Evolutionary conservation across 2,797 vertebrate species (phyloP), one percentile per base, ranked within the genome.

Genomic region (Coracias cyanogaster): DNA sequence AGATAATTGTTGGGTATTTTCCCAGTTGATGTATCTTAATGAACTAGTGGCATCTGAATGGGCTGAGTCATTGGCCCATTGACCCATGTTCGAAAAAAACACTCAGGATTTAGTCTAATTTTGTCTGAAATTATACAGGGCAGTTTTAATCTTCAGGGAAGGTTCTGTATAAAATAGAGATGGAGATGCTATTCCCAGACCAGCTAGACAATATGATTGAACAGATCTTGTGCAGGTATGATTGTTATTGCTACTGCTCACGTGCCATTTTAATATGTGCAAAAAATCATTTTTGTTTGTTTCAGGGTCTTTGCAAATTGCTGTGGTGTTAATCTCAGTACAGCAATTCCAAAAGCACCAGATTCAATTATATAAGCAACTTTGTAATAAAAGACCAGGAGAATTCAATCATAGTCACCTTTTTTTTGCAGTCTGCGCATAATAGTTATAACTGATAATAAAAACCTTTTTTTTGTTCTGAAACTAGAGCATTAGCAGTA

Each of bases 401-500:
- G 26, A 91, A 87, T 90, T 93, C 52, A 84, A 3, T 92, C 41
- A 84, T 10, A 81, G 43, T 52, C 18, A 66, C 64, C 31, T 94
- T 82, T 90, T 86, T 91, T 90, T 83, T 94, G 31, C 21, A 78
- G 58, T 92, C 74, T 82, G 64, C 14, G 70, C 25, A 31, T 90
- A 73, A 92, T 87, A 93, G 37, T 86, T 92, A 81, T 74, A 95
- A 95, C 61, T 85, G 78, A 94, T 93, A 92, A 91, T 93, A 93
- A 94, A 39, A 4, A 1, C 5, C 9, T 37, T 3, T 37, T 71
- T 94, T 80, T 65, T 88, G 15, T 89, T 90, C 62, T 92, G 58
- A 97, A 97, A 91, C 18, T 6, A 94, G 96, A 94, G 82, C 29
- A 80, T 85, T 96, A 95, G 69, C 73, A 89, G 37, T 83, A 87